Percentiles rank a stretch among this genome's conserved stretches.
Evolutionary conservation across 2,113 vertebrate genomes (phyloP).

Genomic region (Chrysemys picta): DNA sequence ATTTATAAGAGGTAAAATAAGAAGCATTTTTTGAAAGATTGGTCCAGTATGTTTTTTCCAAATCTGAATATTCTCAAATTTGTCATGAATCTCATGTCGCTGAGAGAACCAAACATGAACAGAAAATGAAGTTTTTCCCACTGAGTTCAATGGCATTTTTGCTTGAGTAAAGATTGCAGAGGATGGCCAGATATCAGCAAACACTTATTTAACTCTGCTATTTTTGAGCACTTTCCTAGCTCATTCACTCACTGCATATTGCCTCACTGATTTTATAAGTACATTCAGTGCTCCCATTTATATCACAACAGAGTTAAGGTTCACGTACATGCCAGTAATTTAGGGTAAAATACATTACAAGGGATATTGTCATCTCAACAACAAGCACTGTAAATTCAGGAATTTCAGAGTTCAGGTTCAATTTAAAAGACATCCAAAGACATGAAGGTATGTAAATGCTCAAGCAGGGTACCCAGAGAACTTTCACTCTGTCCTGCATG

Average conservation of each 20-base stretch:
- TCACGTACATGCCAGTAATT: background rate
- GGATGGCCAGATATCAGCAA: background rate
- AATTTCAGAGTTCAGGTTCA: background rate
- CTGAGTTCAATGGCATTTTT: background rate
- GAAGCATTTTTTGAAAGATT: background rate
- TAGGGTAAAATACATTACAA: background rate
- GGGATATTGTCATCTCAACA: background rate
- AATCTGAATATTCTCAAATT: background rate
- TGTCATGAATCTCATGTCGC: background rate
- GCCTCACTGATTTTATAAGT: background rate
- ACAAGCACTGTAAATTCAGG: background rate
- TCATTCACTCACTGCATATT: background rate
- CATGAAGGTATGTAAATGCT: background rate
- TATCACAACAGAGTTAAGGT: background rate
- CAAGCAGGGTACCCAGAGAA: background rate
- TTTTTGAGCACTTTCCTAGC: background rate
- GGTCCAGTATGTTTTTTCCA: background rate
- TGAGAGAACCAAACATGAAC: background rate
- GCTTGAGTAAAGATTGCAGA: background rate
- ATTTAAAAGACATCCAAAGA: background rate
- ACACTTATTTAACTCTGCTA: background rate
- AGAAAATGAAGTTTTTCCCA: background rate
- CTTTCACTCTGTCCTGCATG: background rate
- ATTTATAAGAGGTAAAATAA: background rate
- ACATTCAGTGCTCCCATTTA: background rate